These are phyloP conservation scores for Andricus curvator DNA, from an alignment of 2,888 invertebrate genomes.

Conservation along the genomic window DNA sequence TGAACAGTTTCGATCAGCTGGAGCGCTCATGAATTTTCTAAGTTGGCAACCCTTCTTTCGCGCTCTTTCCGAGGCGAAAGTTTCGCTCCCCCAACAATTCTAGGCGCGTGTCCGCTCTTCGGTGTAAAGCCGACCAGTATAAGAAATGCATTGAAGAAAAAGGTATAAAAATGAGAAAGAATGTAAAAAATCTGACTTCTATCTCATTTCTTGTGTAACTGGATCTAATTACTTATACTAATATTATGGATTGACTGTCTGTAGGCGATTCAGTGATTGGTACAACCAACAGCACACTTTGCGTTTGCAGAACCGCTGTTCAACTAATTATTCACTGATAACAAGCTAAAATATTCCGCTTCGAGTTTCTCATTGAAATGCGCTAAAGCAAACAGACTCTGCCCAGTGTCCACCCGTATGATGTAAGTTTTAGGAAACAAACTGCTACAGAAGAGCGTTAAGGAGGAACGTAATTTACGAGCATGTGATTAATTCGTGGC, in stretches of 20 bases:
- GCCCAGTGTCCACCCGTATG: conserved; percentile 20
- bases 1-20: too few species aligned
- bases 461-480: conserved; percentile 55
- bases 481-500: conserved; percentile 55
- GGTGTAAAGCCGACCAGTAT: background rate
- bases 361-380: conserved; percentile 35
- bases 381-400: conserved; percentile 15
- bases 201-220: background rate
- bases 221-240: background rate
- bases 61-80: too few species aligned
- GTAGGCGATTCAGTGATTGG: conserved; percentile 1
- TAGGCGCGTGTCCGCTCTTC: too few species aligned
- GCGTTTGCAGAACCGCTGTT: background rate
- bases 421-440: conserved; percentile 35
- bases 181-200: background rate
- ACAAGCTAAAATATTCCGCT: conserved; percentile 14
- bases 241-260: background rate
- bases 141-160: background rate
- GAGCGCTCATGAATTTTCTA: too few species aligned
- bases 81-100: too few species aligned
- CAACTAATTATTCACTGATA: conserved; percentile 25
- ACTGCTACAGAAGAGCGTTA: conserved; percentile 50
- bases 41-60: too few species aligned
- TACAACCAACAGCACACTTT: background rate
- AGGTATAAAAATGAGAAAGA: background rate